These are phyloP conservation scores for Cydia strobilella DNA, from an alignment of 1,140 invertebrate species.

Conservation along the genomic window DNA sequence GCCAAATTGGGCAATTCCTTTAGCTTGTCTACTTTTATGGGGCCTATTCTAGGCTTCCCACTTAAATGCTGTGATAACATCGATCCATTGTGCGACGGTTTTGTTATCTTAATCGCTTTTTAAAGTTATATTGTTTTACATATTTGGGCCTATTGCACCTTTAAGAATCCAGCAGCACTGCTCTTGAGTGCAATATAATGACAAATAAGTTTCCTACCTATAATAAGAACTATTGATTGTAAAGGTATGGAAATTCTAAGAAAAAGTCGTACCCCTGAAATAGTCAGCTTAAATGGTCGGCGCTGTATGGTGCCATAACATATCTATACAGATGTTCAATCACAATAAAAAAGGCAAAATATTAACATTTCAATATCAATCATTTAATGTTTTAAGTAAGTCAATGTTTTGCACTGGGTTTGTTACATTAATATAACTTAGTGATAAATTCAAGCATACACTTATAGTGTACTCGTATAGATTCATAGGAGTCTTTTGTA, in stretches of 20 bases:
- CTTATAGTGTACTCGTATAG: no score
- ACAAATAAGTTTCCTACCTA: not conserved
- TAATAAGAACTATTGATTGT: no score
- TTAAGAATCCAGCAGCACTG: not conserved
- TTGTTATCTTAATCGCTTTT: conserved; percentile 10
- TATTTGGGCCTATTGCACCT: not conserved
- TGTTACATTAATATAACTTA: no score
- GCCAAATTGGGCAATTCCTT: conserved; percentile 65
- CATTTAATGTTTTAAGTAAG: no score
- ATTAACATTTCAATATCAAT: no score
- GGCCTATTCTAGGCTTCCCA: conserved; percentile 50
- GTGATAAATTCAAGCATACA: no score
- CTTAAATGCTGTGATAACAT: conserved; percentile 52
- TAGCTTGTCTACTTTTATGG: conserved; percentile 57
- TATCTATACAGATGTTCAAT: no score
- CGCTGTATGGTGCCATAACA: no score
- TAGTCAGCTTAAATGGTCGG: not conserved
- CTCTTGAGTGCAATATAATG: not conserved
- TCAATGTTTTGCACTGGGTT: no score
- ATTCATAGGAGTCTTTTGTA: not conserved
- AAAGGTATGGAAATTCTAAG: not conserved
- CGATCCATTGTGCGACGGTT: conserved; percentile 46
- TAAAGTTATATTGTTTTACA: conserved; percentile 14
- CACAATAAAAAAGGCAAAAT: no score
- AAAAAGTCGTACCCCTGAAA: no score